phyloP scores from a whole-genome alignment of 2,888 invertebrate genomes.

The Amphipyra tragopoginis region DNA sequence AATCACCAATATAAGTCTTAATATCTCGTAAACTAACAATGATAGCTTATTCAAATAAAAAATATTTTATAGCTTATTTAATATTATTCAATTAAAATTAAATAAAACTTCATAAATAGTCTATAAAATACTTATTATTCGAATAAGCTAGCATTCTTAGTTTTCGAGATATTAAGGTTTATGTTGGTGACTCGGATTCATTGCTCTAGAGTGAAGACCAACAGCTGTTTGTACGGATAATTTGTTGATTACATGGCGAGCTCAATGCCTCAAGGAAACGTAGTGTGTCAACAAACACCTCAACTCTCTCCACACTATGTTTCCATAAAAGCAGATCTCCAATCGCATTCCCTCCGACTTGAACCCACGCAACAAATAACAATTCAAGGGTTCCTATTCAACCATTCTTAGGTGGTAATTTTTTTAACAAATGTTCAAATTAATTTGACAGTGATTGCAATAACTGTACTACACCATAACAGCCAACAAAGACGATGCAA shows the following conservation, averaged over 20 bases:
- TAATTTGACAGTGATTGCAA: neutral
- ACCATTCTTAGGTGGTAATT: neutral
- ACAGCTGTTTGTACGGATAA: neutral
- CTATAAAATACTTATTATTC: too few species aligned
- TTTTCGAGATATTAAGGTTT: too few species aligned
- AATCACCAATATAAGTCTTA: too few species aligned
- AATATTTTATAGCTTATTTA: too few species aligned
- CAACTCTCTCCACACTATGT: neutral
- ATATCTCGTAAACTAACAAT: too few species aligned
- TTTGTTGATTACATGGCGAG: slow-evolving; percentile 3
- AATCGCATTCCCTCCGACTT: neutral
- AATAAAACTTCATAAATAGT: too few species aligned
- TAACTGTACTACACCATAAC: neutral
- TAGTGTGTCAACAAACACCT: neutral
- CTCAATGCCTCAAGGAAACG: neutral
- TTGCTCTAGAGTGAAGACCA: too few species aligned
- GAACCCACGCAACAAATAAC: slow-evolving; percentile 21
- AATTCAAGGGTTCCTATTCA: slow-evolving; percentile 16
- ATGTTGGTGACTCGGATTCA: too few species aligned
- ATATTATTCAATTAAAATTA: too few species aligned
- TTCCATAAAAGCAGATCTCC: slow-evolving; percentile 3
- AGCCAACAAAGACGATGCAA: too few species aligned
- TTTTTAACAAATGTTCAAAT: neutral
- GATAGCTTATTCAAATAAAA: too few species aligned
- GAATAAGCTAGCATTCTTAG: too few species aligned